phyloP scores from a whole-genome alignment of 1,140 invertebrate species.

The Trialeurodes vaporariorum region DNA sequence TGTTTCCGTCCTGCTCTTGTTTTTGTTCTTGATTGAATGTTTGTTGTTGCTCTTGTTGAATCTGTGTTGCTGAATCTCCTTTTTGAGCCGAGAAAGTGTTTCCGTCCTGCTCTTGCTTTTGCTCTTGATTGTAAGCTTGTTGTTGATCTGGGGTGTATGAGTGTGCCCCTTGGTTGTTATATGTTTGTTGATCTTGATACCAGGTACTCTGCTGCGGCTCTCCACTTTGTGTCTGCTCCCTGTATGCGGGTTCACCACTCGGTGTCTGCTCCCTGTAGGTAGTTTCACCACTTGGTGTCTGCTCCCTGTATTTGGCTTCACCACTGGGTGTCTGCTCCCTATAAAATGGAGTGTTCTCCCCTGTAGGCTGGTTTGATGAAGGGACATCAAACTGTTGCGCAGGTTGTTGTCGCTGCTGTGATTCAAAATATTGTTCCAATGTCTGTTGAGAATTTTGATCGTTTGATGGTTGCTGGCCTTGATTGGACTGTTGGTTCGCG shows the following conservation, averaged over 20 bases:
- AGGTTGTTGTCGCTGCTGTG: neutral
- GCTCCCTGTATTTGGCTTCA: no score
- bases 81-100: neutral
- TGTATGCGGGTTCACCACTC: no score
- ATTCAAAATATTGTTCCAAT: neutral
- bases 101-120: neutral
- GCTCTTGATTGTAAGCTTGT: neutral
- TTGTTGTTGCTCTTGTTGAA: neutral
- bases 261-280: neutral
- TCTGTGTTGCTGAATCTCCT: neutral
- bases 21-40: neutral
- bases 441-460: neutral
- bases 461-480: neutral
- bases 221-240: no score
- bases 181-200: neutral
- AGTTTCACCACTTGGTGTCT: no score
- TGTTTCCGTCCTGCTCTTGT: neutral
- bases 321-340: neutral
- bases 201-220: neutral
- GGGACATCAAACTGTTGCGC: neutral
- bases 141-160: neutral
- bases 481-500: neutral
- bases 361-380: neutral
- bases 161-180: neutral
- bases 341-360: neutral